Evolutionary conservation across 2,797 vertebrate species (phyloP).

Genomic region (Protonibea diacanthus): DNA sequence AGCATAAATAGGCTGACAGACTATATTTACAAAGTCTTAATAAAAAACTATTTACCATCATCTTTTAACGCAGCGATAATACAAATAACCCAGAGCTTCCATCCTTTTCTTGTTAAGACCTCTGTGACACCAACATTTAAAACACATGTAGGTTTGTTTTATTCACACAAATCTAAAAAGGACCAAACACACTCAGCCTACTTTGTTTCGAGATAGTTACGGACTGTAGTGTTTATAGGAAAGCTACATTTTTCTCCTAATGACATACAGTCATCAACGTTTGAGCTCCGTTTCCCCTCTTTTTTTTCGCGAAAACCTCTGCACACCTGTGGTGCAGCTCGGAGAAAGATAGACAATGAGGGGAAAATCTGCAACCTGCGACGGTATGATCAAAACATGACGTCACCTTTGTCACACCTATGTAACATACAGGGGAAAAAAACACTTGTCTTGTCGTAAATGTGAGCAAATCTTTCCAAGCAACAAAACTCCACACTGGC

Average conservation of each 20-base stretch:
- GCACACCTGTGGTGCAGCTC: not conserved
- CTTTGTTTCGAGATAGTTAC: conserved; percentile 26
- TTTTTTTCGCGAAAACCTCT: not conserved
- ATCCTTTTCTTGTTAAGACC: conserved; percentile 17
- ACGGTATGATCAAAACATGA: conserved; percentile 3
- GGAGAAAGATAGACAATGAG: not conserved
- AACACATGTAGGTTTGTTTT: conserved; percentile 37
- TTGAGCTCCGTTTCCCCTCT: not conserved
- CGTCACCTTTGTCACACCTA: not conserved
- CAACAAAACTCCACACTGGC: not conserved
- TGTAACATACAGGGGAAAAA: not conserved
- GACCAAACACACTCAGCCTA: conserved; percentile 22
- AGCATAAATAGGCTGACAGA: conserved; percentile 19
- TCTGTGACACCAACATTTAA: conserved; percentile 27
- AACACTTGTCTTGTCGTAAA: conserved; percentile 1
- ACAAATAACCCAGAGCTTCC: conserved; percentile 5
- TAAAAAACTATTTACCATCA: not conserved
- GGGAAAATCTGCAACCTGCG: not conserved
- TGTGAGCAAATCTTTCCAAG: not conserved
- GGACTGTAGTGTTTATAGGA: conserved; percentile 40
- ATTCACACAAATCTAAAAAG: conserved; percentile 37
- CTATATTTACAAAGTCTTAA: conserved; percentile 6
- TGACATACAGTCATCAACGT: conserved; percentile 13
- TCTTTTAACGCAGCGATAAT: not conserved
- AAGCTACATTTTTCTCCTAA: conserved; percentile 42